Evolutionary conservation across 2,113 vertebrate species (phyloP), one percentile per base, ranked within the genome.

Genomic region (Lipophrys pholis): DNA sequence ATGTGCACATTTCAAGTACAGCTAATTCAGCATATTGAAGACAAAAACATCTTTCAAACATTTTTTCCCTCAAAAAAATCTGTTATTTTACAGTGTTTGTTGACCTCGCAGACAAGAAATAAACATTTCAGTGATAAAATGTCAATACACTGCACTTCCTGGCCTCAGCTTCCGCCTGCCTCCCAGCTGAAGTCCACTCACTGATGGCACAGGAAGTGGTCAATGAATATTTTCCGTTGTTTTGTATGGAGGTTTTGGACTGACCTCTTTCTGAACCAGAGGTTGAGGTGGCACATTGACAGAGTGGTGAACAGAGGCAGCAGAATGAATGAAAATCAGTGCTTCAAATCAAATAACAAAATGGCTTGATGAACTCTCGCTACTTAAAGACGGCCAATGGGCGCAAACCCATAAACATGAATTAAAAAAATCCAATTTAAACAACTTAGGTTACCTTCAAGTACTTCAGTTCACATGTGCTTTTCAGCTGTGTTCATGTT

Each of bases 161-260:
- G 30, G 35, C 62, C 68, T 56, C 61, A 71, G 50, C 65, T 56
- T 64, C 51, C 59, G 53, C 11, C 43, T 48, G 61, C 21, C 21
- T 30, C 21, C 57, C 39, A 52, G 43, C 78, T 55, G 74, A 65
- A 66, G 68, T 55, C 45, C 62, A 56, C 45, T 60, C 45, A 72
- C 11, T 63, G 39, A 76, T 55, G 80, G 58, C 57, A 71, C 41
- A 50, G 79, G 82, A 84, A 63, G 76, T 67, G 64, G 39, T 15
- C 30, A 49, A 69, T 21, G 62, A 75, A 76, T 76, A 81, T 61
- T 80, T 85, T 78, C 76, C 70, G 66, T 71, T 80, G 76, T 75
- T 82, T 64, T 62, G 67, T 40, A 16, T 38, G 10, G 36, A 54
- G 58, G 6, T 56, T 70, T 76, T 76, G 70, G 21, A 42, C 56